Evolutionary conservation across 2,888 invertebrate genomes (phyloP).

Genomic region (Drosophila setosimentum): DNA sequence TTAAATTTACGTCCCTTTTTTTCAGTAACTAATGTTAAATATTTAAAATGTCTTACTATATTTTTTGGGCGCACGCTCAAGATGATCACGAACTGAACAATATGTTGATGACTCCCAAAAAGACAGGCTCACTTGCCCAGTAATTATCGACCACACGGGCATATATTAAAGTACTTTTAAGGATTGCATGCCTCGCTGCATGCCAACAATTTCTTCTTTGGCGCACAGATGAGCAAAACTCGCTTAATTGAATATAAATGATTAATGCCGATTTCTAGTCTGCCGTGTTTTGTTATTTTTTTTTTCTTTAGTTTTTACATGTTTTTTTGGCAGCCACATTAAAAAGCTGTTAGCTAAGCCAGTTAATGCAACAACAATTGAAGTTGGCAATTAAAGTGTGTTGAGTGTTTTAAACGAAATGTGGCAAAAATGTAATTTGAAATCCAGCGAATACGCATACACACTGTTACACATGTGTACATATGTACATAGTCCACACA

Average conservation of each 20-base stretch:
- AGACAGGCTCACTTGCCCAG: conserved; percentile 1
- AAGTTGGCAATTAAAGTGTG: conserved; percentile 69
- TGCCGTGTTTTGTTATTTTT: conserved; percentile 23
- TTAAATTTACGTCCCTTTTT: neutral
- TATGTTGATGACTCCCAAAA: neutral
- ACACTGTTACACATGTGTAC: conserved; percentile 19
- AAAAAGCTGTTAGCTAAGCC: conserved; percentile 57
- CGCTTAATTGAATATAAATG: conserved; percentile 63
- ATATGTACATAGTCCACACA: conserved; percentile 21
- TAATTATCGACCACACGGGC: conserved; percentile 21
- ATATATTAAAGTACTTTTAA: conserved; percentile 28
- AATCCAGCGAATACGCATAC: conserved; percentile 11
- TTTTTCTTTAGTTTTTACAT: neutral
- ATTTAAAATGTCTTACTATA: conserved; percentile 1
- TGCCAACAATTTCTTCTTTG: conserved; percentile 32
- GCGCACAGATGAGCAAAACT: conserved; percentile 53
- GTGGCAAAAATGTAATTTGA: conserved; percentile 76
- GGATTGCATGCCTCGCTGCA: conserved; percentile 52
- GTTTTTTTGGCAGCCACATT: conserved; percentile 47
- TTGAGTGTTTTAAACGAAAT: conserved; percentile 66
- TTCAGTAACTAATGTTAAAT: neutral
- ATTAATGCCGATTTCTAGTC: conserved; percentile 57
- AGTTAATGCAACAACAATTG: conserved; percentile 66
- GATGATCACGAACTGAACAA: conserved; percentile 4
- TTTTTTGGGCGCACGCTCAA: conserved; percentile 2